Percentiles rank a stretch among this genome's conserved stretches.
Evolutionary conservation across 2,888 invertebrate species (phyloP).

Genomic region (Deilephila porcellus): DNA sequence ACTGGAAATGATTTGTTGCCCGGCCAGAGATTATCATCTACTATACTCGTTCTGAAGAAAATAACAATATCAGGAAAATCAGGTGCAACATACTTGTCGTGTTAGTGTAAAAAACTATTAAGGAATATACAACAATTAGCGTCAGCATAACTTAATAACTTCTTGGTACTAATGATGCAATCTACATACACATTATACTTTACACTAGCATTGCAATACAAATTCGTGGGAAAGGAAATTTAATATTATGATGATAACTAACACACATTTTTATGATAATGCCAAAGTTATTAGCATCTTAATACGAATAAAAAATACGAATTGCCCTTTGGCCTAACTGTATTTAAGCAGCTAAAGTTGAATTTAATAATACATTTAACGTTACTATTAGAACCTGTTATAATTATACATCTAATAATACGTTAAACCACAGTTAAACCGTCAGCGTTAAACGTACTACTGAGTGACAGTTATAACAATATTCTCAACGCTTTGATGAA

Average conservation of each 20-base stretch:
- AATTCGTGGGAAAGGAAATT: background rate
- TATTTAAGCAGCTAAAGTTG: background rate
- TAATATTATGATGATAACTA: background rate
- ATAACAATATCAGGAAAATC: too few relatives aligned
- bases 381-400: background rate
- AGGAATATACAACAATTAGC: too few relatives aligned
- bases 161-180: background rate
- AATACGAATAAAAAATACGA: too few relatives aligned
- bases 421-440: background rate
- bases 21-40: too few relatives aligned
- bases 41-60: too few relatives aligned
- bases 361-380: background rate
- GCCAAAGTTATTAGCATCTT: background rate
- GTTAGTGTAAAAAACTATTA: too few relatives aligned
- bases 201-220: background rate
- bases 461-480: background rate
- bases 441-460: background rate
- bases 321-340: background rate
- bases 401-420: background rate
- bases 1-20: too few relatives aligned
- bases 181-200: background rate
- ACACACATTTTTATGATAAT: background rate
- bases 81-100: too few relatives aligned
- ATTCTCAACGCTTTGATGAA: background rate
- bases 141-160: background rate